A percentile compares a stretch with the other conserved stretches of the same genome.
These are phyloP conservation scores for Stichodactyla helianthus DNA, from an alignment of 64 coral and sea anemone genomes.

Conservation along the genomic window DNA sequence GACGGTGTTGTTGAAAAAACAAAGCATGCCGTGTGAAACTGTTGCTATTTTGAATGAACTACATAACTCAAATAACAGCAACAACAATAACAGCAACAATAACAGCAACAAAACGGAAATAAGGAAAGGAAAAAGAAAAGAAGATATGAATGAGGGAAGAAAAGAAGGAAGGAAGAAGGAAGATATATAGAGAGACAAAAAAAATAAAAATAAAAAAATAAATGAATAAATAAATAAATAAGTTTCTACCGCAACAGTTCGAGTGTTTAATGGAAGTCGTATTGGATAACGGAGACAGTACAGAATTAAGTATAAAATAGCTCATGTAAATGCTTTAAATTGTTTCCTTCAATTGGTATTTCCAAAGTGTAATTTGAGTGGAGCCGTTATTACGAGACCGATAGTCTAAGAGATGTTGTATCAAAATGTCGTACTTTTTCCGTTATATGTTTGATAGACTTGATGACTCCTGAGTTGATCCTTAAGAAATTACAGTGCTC, in stretches of 20 bases:
- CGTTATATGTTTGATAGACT: not conserved
- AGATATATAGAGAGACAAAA: no score
- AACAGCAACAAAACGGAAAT: no score
- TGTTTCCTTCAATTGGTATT: not conserved
- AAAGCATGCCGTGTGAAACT: no score
- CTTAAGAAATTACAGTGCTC: not conserved
- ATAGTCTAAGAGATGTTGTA: not conserved
- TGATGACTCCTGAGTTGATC: not conserved
- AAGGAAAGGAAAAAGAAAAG: no score
- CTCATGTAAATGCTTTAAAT: not conserved
- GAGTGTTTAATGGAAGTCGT: not conserved
- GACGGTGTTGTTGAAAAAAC: no score
- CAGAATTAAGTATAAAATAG: not conserved
- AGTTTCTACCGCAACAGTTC: not conserved
- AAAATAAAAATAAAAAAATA: no score
- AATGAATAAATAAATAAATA: no score
- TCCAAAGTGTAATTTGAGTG: not conserved
- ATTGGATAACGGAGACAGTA: not conserved
- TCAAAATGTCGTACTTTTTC: not conserved
- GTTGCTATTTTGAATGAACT: no score
- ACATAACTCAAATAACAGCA: no score
- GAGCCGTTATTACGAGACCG: not conserved
- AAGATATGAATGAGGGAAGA: no score
- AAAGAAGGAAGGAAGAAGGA: no score
- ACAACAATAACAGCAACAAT: no score